Percentiles rank a stretch among this genome's conserved stretches.
phyloP scores from a whole-genome alignment of 2,888 invertebrate genomes.

The Cremastinae sp. region DNA sequence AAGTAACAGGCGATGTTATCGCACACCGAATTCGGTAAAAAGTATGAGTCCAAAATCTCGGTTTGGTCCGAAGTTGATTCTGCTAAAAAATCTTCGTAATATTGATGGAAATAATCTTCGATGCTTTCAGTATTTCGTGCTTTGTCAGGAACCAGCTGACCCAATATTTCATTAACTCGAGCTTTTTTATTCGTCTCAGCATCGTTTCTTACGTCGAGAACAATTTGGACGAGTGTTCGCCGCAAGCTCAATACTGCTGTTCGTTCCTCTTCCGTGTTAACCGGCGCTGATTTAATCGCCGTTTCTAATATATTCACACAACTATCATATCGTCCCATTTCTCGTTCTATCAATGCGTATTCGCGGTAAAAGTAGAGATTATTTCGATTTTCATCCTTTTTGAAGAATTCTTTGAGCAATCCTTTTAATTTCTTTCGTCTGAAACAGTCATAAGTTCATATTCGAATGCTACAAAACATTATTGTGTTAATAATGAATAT shows the following conservation, averaged over 20 bases:
- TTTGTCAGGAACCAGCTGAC: conserved; percentile 64
- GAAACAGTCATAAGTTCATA: conserved; percentile 48
- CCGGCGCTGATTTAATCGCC: conserved; percentile 76
- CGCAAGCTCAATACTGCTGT: conserved; percentile 79
- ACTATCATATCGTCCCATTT: conserved; percentile 80
- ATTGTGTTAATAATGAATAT: neutral
- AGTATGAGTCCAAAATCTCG: conserved; percentile 72
- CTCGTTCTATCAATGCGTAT: conserved; percentile 84
- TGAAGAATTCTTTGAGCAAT: conserved; percentile 82
- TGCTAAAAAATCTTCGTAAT: conserved; percentile 66
- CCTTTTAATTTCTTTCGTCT: conserved; percentile 81
- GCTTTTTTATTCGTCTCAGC: conserved; percentile 60
- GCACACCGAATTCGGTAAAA: conserved; percentile 81
- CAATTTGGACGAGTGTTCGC: conserved; percentile 77
- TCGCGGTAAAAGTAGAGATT: conserved; percentile 84
- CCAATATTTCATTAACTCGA: conserved; percentile 66
- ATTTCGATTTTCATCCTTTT: conserved; percentile 81
- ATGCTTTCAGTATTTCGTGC: conserved; percentile 60
- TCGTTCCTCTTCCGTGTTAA: conserved; percentile 72
- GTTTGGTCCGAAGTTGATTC: conserved; percentile 39
- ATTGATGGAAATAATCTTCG: conserved; percentile 69
- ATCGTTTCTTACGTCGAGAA: conserved; percentile 67
- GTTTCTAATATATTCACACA: conserved; percentile 82
- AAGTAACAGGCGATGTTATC: conserved; percentile 82
- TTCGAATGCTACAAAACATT: conserved; percentile 17